Percentiles rank a stretch among this genome's conserved stretches.
Conservation (phyloP, 1,140 invertebrate species). For the Drosophila sturtevanti region DNA sequence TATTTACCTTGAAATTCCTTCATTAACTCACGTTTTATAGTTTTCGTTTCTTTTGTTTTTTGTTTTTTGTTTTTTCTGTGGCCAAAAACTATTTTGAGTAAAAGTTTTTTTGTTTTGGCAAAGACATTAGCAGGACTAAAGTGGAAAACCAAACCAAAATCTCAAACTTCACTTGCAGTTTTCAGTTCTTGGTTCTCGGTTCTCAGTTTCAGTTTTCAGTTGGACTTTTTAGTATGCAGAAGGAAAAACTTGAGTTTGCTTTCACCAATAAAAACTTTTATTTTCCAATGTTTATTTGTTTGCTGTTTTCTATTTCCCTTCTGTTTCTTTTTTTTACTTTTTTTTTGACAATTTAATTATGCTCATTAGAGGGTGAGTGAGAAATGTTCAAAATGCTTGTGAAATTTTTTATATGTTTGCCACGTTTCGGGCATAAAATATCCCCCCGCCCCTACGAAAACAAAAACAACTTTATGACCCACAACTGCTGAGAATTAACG, state of each 20-base stretch:
- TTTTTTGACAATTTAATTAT: slow-evolving; percentile 32
- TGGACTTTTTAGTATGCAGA: slow-evolving; percentile 12
- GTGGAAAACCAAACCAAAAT: slow-evolving; percentile 48
- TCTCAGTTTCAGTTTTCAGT: slow-evolving; percentile 20
- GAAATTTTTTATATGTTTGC: slow-evolving; percentile 56
- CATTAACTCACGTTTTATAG: slow-evolving; percentile 61
- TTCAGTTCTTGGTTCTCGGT: slow-evolving; percentile 44
- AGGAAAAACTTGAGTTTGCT: slow-evolving; percentile 47
- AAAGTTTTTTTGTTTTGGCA: slow-evolving; percentile 58
- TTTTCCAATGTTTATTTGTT: background rate
- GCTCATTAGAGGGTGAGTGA: background rate
- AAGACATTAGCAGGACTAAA: slow-evolving; percentile 71
- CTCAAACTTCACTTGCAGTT: slow-evolving; percentile 45
- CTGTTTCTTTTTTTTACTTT: slow-evolving; percentile 27
- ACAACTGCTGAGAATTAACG: slow-evolving; percentile 33
- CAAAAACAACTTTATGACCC: slow-evolving; percentile 55
- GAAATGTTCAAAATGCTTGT: background rate
- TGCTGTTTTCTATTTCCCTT: no score
- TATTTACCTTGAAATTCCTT: slow-evolving; percentile 28
- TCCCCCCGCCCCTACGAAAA: background rate
- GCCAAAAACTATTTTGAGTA: slow-evolving; percentile 36
- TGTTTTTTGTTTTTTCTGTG: slow-evolving; percentile 19
- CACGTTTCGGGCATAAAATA: slow-evolving; percentile 72
- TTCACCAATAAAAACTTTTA: slow-evolving; percentile 33
- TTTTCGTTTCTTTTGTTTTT: background rate